phyloP scores from a whole-genome alignment of 2,797 vertebrate genomes.

The Falco columbarius region DNA sequence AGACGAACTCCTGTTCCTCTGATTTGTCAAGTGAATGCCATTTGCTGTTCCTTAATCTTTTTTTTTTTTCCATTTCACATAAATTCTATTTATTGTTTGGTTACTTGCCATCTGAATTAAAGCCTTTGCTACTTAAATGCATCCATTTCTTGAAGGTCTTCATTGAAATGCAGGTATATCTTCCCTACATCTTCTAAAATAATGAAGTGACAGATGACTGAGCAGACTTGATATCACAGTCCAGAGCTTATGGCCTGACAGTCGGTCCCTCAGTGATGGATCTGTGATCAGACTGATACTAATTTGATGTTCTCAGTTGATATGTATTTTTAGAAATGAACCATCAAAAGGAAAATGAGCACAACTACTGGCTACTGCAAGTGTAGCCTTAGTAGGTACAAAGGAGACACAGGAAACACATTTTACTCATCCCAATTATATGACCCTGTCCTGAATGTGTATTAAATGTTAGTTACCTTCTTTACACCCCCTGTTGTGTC shows the following conservation, averaged over 20 bases:
- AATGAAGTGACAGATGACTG: neutral
- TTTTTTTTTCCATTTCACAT: neutral
- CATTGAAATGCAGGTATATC: neutral
- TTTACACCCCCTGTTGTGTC: neutral
- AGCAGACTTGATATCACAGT: neutral
- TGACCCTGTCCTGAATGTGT: neutral
- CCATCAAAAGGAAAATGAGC: neutral
- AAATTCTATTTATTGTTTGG: neutral
- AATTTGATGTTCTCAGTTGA: neutral
- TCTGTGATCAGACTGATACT: neutral
- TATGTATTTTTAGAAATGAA: neutral
- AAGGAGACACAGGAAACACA: neutral
- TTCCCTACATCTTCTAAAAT: neutral
- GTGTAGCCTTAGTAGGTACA: neutral
- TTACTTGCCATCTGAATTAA: neutral
- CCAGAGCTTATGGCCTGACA: neutral
- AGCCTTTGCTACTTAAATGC: neutral
- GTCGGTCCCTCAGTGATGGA: neutral
- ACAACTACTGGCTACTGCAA: neutral
- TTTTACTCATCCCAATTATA: neutral
- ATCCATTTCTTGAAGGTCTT: neutral
- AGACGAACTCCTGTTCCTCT: neutral
- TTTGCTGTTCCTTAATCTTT: neutral
- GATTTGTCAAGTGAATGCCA: neutral
- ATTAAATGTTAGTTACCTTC: constrained; percentile 31